Evolutionary conservation across 2,888 invertebrate species (phyloP).

Genomic region (Petrolisthes manimaculis): DNA sequence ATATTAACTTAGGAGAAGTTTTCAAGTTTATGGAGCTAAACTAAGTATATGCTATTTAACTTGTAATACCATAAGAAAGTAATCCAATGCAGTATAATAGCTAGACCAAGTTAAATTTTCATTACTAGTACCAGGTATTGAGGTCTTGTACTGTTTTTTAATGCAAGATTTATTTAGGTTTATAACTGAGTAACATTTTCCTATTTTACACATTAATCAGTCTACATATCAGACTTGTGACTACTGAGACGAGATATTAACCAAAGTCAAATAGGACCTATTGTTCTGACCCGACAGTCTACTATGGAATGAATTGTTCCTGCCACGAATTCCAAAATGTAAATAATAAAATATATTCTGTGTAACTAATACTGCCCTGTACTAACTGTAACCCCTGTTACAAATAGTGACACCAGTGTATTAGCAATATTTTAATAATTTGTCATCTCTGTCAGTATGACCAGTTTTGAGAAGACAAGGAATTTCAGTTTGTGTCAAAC

Average conservation of each 20-base stretch:
- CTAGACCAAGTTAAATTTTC: too few relatives aligned
- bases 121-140: too few relatives aligned
- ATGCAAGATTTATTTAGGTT: too few relatives aligned
- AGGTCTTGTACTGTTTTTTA: too few relatives aligned
- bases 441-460: not conserved
- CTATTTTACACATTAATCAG: not conserved
- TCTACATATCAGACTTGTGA: not conserved
- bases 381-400: not conserved
- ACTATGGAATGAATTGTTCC: constrained; percentile 14
- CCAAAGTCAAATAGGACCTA: not conserved
- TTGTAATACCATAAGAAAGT: too few relatives aligned
- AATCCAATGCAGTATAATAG: too few relatives aligned
- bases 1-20: too few relatives aligned
- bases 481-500: too few relatives aligned
- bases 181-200: too few relatives aligned
- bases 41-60: too few relatives aligned
- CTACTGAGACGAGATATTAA: not conserved
- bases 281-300: constrained; percentile 9
- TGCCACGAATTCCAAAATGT: constrained; percentile 15
- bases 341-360: constrained; percentile 10
- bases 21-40: too few relatives aligned
- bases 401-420: not conserved
- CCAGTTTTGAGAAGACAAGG: too few relatives aligned
- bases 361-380: constrained; percentile 3
- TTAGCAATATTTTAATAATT: constrained; percentile 12